A percentile compares a stretch with the other conserved stretches of the same genome.
These are phyloP conservation scores for Meloidogyne hapla DNA, from an alignment of 1,140 invertebrate species.

Conservation along the genomic window DNA sequence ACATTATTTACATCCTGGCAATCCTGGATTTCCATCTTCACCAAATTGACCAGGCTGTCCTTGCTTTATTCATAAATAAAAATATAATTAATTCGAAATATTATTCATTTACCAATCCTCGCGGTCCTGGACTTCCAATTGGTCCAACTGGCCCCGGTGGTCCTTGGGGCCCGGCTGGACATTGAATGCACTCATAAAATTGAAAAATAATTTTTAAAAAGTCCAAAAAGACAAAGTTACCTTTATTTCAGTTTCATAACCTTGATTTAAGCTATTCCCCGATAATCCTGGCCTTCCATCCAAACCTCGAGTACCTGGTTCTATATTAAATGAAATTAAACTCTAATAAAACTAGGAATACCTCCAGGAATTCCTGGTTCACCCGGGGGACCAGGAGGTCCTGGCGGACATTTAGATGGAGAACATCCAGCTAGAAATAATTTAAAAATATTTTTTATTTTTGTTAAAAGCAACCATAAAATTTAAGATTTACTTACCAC, in stretches of 20 bases:
- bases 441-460: too few relatives aligned
- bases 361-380: not conserved
- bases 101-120: not conserved
- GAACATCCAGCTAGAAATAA: not conserved
- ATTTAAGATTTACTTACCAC: too few relatives aligned
- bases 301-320: slow-evolving; percentile 10
- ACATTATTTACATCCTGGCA: not conserved
- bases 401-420: not conserved
- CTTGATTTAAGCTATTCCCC: not conserved
- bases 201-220: too few relatives aligned
- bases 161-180: not conserved
- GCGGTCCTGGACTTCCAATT: slow-evolving; percentile 1
- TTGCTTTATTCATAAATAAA: not conserved
- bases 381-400: slow-evolving; percentile 5
- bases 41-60: not conserved
- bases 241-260: not conserved
- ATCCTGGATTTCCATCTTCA: slow-evolving; percentile 10
- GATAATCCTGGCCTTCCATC: slow-evolving; percentile 16
- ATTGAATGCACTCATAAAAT: slow-evolving; percentile 4
- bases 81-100: not conserved
- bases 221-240: too few relatives aligned
- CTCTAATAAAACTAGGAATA: not conserved
- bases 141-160: not conserved
- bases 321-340: not conserved
- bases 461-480: too few relatives aligned